Conservation (phyloP, 2,113 vertebrate species). For the Tyrannus savana region DNA sequence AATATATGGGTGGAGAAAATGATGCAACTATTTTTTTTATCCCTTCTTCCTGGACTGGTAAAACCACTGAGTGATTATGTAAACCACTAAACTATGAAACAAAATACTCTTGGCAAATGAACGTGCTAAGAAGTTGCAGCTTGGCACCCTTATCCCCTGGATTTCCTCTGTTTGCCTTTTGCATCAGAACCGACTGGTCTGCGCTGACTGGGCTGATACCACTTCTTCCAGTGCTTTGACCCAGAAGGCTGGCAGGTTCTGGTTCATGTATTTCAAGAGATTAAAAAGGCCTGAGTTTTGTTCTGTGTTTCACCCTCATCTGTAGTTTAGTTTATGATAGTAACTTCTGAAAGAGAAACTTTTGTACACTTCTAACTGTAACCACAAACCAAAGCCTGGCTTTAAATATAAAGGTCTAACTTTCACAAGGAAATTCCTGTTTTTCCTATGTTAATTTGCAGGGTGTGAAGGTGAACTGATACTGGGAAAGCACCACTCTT, state of each 20-base stretch:
- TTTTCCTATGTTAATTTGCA: constrained; percentile 12
- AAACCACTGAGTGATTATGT: constrained; percentile 39
- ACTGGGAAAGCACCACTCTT: not conserved
- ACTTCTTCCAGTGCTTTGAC: not conserved
- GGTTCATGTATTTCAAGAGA: not conserved
- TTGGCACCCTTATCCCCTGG: not conserved
- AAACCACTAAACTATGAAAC: constrained; percentile 44
- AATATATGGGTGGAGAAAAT: constrained; percentile 18
- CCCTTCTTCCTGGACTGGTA: constrained; percentile 34
- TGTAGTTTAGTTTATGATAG: not conserved
- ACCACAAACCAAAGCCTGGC: constrained; percentile 16
- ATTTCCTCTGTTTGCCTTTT: not conserved
- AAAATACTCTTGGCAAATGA: not conserved
- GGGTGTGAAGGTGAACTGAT: not conserved
- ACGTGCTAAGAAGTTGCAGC: not conserved
- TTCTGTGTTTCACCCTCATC: not conserved
- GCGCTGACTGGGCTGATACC: not conserved
- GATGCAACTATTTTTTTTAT: not conserved
- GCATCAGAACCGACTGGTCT: not conserved
- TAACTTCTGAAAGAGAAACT: not conserved
- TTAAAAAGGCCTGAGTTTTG: not conserved
- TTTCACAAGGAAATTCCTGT: not conserved
- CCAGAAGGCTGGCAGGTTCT: not conserved
- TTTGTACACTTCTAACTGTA: not conserved
- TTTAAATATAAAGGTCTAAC: not conserved